Conservation (phyloP, 2,113 vertebrate species). For the Phalacrocorax aristotelis region DNA sequence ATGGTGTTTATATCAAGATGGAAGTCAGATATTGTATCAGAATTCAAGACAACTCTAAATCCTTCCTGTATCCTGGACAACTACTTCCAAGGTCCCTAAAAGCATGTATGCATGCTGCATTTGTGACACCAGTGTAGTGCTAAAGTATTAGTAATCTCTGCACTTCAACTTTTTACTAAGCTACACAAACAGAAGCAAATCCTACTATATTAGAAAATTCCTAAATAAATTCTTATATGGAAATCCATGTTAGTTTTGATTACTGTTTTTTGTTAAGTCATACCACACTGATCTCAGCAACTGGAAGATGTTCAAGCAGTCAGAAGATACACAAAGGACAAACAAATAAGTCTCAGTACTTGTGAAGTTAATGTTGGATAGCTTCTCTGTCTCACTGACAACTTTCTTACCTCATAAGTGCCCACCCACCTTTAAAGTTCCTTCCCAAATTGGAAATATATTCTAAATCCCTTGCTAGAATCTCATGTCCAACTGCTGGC, state of each 20-base stretch:
- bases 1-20: conserved; percentile 9
- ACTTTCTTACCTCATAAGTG: background rate
- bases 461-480: background rate
- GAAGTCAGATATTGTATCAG: background rate
- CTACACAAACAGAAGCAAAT: background rate
- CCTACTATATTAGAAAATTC: background rate
- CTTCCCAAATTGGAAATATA: background rate
- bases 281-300: background rate
- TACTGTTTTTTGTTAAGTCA: background rate
- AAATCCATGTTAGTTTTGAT: background rate
- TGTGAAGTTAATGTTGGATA: background rate
- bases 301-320: background rate
- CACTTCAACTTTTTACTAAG: background rate
- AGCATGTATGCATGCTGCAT: background rate
- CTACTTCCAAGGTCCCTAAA: background rate
- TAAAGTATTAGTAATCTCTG: background rate
- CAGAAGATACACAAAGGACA: background rate
- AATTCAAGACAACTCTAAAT: background rate
- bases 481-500: background rate
- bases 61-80: conserved; percentile 36
- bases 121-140: background rate
- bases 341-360: background rate
- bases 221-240: background rate
- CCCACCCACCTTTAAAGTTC: background rate
- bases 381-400: background rate